Evolutionary conservation across 2,113 vertebrate genomes (phyloP), one percentile per base, ranked within the genome.

Genomic region (Megaleporinus macrocephalus): DNA sequence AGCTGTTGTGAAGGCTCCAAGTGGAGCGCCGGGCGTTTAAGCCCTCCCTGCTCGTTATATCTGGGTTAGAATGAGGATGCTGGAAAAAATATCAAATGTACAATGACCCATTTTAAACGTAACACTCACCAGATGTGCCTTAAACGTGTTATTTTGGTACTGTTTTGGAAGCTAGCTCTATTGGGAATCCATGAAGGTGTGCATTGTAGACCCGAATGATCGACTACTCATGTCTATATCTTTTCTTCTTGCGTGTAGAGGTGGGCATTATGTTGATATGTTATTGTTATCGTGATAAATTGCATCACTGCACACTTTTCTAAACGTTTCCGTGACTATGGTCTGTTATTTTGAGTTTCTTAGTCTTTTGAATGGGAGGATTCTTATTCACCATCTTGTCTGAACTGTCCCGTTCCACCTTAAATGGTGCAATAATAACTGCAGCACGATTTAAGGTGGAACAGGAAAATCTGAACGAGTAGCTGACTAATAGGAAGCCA

Each of bases 21-120:
- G 66, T 72, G 24, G 70, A 53, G 74, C 62, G 41, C 18, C 24
- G 69, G 73, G 51, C 78, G 76, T 84, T 78, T 49, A 61, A 66
- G 80, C 4, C 74, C n/a, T n/a, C n/a, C 65, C 33, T 80, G 79
- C 53, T 78, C 20, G 47, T 36, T 24, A 73, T 79, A 87, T 88
- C 69, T 83, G 85, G 87, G 73, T 85, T 82, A 80, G 83, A 66
- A 84, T 82, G 78, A 53, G 70, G 27, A 49, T 71, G 72, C 71
- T 63, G 47, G 36, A 62, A 41, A 61, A 51, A 18, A 15, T 36
- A 7, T 44, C 20, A 75, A 41, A 75, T 6, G n/a, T 59, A 36
- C 62, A 79, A 27, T 76, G 83, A 80, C 78, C 83, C 72, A 76
- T 75, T 80, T 61, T 84, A 53, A 71, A 79, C n/a, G 61, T 24